Evolutionary conservation across 2,113 vertebrate genomes (phyloP), one percentile per base, ranked within the genome.

Genomic region (Poeciliopsis retropinna): DNA sequence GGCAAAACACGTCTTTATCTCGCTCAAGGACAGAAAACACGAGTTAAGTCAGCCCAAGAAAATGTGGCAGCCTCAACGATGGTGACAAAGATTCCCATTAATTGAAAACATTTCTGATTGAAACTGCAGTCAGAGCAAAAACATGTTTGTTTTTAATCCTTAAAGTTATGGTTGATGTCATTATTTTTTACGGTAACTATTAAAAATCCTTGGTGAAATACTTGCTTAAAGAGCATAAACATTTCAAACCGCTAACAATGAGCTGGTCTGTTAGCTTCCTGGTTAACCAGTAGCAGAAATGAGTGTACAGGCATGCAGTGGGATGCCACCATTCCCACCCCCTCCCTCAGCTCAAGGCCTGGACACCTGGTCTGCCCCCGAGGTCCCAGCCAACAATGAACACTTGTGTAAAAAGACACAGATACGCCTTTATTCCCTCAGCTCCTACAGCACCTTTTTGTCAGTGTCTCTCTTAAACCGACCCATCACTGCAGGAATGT

Each of bases 361-460:
- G 85, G 87, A 88, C 89, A 93, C 91, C 92, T 91, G 92, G 92
- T 89, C 83, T 87, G 83, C 87, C 90, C 85, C 71, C 60, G 75
- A 87, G 88, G 83, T 87, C 85, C 75, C 39, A 66, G 72, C 68
- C 81, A 89, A 93, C 90, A 93, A 92, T 92, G 88, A 78, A 72
- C 75, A 81, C 80, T 90, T 92, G 90, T 92, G 73, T 70, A 79
- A 67, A 84, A 70, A 86, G 73, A 85, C 82, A 93, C 89, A 91
- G 81, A 89, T 87, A 79, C 73, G 74, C 82, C 85, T 90, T 88
- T 90, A 89, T 92, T 86, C 84, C 14, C 27, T 32, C 74, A 80
- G 57, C 31, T 61, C 72, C 64, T 76, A 2, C 82, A 81, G 70
- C 83, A 83, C 82, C 73, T 88, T 81, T 71, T 73, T 67, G 67